A percentile compares a stretch with the other conserved stretches of the same genome.
These are phyloP conservation scores for Apomyelois bistriatella DNA, from an alignment of 2,888 invertebrate species.

Conservation along the genomic window DNA sequence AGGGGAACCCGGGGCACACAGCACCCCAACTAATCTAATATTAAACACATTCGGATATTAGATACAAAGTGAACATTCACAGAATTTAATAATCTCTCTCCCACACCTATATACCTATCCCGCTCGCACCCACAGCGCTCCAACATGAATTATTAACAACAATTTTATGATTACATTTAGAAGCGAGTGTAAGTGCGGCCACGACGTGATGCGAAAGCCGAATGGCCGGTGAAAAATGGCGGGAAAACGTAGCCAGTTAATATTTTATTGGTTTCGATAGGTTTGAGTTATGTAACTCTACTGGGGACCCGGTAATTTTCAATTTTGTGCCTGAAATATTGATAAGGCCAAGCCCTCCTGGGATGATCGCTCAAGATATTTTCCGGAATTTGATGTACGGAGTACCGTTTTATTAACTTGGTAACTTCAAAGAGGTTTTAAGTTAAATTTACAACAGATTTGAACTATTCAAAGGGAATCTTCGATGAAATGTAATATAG, in stretches of 20 bases:
- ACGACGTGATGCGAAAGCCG: conserved; percentile 66
- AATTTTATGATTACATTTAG: conserved; percentile 79
- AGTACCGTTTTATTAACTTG: conserved; percentile 1
- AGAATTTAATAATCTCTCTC: conserved; percentile 76
- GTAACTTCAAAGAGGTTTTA: not conserved
- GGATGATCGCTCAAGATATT: conserved; percentile 10
- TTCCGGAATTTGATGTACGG: not conserved
- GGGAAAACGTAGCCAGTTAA: conserved; percentile 71
- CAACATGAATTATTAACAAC: conserved; percentile 75
- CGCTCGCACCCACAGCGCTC: conserved; percentile 28
- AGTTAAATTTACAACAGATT: not conserved
- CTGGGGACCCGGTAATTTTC: conserved; percentile 68
- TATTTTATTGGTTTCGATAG: conserved; percentile 77
- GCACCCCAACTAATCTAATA: conserved; percentile 74
- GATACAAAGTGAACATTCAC: conserved; percentile 79
- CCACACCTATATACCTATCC: conserved; percentile 45
- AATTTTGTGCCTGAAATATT: conserved; percentile 77
- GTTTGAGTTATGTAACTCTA: conserved; percentile 69
- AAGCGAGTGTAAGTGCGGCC: conserved; percentile 66
- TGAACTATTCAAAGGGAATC: not conserved
- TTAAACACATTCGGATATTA: conserved; percentile 79
- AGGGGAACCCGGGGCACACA: conserved; percentile 42
- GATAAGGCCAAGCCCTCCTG: conserved; percentile 49
- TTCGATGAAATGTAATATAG: not conserved
- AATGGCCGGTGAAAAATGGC: conserved; percentile 69